Evolutionary conservation across 2,888 invertebrate species (phyloP), one percentile per base, ranked within the genome.

Genomic region (Xestia ashworthii): DNA sequence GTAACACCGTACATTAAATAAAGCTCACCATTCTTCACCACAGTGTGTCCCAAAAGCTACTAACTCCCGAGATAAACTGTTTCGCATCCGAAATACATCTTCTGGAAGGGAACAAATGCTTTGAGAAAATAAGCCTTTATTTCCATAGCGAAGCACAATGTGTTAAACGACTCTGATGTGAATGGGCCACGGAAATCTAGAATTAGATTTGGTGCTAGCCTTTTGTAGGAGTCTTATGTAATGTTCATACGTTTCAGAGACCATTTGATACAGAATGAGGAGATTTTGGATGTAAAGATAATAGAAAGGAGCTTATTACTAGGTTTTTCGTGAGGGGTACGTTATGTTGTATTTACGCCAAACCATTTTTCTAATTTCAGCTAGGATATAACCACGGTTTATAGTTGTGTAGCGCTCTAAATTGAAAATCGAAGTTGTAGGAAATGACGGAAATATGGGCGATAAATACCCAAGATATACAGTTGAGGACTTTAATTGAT

Each of bases 31-130:
- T 67, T 73, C 76, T 76, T 48, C 41, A 44, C 14, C 60, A 1
- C 91, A 58, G 86, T 93, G 86, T 91, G 89, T 91, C 89, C 32
- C 89, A 76, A 88, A 86, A 87, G 87, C 89, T 89, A 89, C 90
- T 90, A 93, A 90, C 92, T 93, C 90, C 80, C 78, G 89, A 95
- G 94, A 95, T 93, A 95, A 94, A 94, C 94, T 92, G 91, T 91
- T 91, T 91, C 93, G 92, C 94, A 93, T 95, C 94, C 92, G 90
- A 93, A 95, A 95, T 93, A 92, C 93, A 94, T 95, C 95, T 94
- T 93, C 92, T 93, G 93, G 95, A 95, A 95, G 92, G 92, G 92
- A 93, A 95, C 94, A 95, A 95, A 95, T 94, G 94, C 92, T 91
- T 89, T 86, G 89, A 93, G 93, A 93, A 93, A 93, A 95, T 94